Evolutionary conservation across 2,113 vertebrate species (phyloP), one percentile per base, ranked within the genome.

Genomic region (Spilogale gracilis): DNA sequence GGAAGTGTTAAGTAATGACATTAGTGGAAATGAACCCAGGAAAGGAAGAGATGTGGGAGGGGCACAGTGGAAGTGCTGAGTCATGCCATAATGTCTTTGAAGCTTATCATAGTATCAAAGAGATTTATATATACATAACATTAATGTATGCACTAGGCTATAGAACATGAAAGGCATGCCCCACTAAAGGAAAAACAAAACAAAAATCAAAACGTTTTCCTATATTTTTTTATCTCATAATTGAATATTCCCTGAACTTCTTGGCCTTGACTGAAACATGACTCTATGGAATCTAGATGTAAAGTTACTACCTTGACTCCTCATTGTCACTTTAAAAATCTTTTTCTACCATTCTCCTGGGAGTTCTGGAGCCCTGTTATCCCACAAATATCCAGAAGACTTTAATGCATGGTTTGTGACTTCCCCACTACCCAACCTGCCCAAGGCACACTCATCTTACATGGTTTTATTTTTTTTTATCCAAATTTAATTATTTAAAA

Each of bases 401-500:
- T 56, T 74, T 13, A 32, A 18, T 48, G 12, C 2, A 18, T 56
- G 32, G 2, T 18, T 81, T 1, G 43, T 32, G 13, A 71, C 6
- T 78, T 86, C 13, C 25, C 4, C 16, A 27, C 13, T 71, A 89
- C 6, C 6, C 5, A 30, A 58, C 0, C 10, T 91, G 86, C 6
- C 10, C 18, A 50, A 38, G 12, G 9, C 25, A 30, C 23, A 3
- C 38, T 38, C 32, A 74, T 48, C 17, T 18, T 90, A 84, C 50
- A 52, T 48, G 18, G 45, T 65, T 96, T 80, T 27, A 69, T 1
- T 8, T 87, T 38, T 38, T 85, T 91, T 86, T 17, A 69, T 76
- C 78, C 3, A 18, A 71, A 69, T 96, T 45, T 27, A 71, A 76
- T 89, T 32, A 81, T 76, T 89, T 74, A 48, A 89, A 61, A 56